Evolutionary conservation across 2,888 invertebrate species (phyloP), one percentile per base, ranked within the genome.

Genomic region (Dasysyrphus tricinctus): DNA sequence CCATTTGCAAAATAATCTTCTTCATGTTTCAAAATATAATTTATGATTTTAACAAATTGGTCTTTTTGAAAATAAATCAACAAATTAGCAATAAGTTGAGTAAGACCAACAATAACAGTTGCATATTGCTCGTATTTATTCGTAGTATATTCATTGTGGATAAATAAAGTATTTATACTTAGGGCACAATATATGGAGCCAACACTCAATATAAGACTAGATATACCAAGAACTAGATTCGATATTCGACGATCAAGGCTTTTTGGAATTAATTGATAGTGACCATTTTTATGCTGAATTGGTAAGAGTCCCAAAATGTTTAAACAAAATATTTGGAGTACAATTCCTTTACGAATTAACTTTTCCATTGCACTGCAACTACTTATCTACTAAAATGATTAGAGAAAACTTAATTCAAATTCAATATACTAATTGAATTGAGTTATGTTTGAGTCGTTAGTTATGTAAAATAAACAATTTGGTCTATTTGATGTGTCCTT

Each of bases 271-370:
- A 57, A 57, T 16, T 34, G 34, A 37, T 37, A 4, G 1, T 7
- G 16, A 6, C 57, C 16, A 6, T 57, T 57, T 16, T 37, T 34
- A 34, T 16, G 12, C 16, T 7, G 11, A 34, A 57, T 57, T 9
- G 57, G 57, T 16, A 57, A 9, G 3, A 57, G 11, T n/a, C 57
- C 57, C 3, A 11, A 19, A 11, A 34, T 1, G 16, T 16, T 57
- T 11, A 57, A 57, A 34, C 34, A 34, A 11, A 57, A 57, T 57
- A 57, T 16, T 34, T 57, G 57, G 9, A 57, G 11, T 16, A 34
- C 16, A 34, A 57, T 37, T 16, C 57, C 34, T 57, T 57, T 34
- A 5, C 57, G 57, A 37, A 57, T 11, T 14, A 54, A 3, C 1
- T 1, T 16, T n/a, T 9, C 9, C 32, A 12, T 57, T 3, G 9